phyloP scores from a whole-genome alignment of 2,113 vertebrate genomes.

The Rhineura floridana region DNA sequence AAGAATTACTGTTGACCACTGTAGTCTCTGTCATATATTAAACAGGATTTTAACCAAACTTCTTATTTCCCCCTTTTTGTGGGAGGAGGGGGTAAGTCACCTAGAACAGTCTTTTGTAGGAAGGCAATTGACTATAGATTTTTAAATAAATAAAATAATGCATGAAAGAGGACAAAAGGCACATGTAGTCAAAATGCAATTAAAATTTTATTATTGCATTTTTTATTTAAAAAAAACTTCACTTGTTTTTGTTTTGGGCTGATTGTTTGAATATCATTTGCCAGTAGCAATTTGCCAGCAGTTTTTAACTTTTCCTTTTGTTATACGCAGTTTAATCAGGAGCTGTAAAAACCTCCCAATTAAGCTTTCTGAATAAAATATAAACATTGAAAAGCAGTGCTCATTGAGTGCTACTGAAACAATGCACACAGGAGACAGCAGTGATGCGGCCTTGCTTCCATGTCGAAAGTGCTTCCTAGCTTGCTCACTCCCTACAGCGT shows the following conservation, averaged over 20 bases:
- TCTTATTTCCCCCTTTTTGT: not conserved
- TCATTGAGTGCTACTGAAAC: conserved; percentile 42
- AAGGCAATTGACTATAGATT: not conserved
- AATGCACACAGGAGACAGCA: conserved; percentile 39
- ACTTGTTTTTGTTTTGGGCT: conserved; percentile 16
- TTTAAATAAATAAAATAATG: not conserved
- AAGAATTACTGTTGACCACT: no score
- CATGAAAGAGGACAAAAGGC: not conserved
- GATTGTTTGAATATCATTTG: conserved; percentile 28
- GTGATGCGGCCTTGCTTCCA: conserved; percentile 5
- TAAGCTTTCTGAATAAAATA: conserved; percentile 65
- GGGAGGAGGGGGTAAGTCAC: not conserved
- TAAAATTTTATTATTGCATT: not conserved
- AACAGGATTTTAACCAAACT: not conserved
- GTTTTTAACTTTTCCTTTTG: conserved; percentile 47
- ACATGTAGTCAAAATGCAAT: not conserved
- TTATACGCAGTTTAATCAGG: conserved; percentile 39
- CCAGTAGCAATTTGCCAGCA: conserved; percentile 25
- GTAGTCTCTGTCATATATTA: no score
- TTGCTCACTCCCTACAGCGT: no score
- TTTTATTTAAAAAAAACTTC: no score
- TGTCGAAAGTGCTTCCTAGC: conserved; percentile 5
- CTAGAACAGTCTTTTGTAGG: not conserved
- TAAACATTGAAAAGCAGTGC: conserved; percentile 51
- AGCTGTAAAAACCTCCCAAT: conserved; percentile 50